A percentile compares a stretch with the other conserved stretches of the same genome.
These are phyloP conservation scores for Bos taurus DNA, from an alignment of 2,113 vertebrate genomes.

Conservation along the genomic window DNA sequence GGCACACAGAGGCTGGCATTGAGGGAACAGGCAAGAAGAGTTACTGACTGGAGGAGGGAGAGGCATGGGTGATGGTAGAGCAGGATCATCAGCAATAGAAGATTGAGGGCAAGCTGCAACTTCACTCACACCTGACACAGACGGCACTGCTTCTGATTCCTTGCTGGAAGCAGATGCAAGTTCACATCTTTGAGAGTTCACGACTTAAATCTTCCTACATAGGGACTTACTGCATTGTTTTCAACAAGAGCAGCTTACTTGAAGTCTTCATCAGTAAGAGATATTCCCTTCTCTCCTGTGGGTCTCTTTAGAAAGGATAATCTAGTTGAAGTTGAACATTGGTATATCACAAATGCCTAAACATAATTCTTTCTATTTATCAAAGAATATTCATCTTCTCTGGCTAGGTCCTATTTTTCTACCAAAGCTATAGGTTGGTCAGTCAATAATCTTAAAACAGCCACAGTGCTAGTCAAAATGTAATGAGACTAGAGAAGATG, in stretches of 20 bases:
- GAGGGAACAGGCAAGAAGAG: not conserved
- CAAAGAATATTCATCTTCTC: not conserved
- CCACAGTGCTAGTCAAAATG: not conserved
- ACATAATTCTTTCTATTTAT: not conserved
- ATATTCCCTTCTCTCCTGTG: not conserved
- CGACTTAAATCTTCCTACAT: not conserved
- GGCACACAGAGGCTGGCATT: not conserved
- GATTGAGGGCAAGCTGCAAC: not conserved
- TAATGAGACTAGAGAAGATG: not conserved
- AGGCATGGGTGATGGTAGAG: not conserved
- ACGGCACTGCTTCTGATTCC: not conserved
- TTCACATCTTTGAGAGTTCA: not conserved
- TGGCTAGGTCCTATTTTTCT: not conserved
- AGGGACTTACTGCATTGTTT: not conserved
- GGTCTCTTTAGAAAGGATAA: not conserved
- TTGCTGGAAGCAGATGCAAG: not conserved
- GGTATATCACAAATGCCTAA: not conserved
- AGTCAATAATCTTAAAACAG: not conserved
- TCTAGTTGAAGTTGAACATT: not conserved
- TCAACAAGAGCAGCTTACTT: not conserved
- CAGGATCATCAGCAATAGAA: not conserved
- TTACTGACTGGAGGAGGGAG: not conserved
- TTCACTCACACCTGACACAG: not conserved
- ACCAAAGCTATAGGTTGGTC: not conserved
- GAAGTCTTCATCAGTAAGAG: not conserved